Evolutionary conservation across 23 tunicate genomes (phyloP).

Genomic region (Styela plicata): DNA sequence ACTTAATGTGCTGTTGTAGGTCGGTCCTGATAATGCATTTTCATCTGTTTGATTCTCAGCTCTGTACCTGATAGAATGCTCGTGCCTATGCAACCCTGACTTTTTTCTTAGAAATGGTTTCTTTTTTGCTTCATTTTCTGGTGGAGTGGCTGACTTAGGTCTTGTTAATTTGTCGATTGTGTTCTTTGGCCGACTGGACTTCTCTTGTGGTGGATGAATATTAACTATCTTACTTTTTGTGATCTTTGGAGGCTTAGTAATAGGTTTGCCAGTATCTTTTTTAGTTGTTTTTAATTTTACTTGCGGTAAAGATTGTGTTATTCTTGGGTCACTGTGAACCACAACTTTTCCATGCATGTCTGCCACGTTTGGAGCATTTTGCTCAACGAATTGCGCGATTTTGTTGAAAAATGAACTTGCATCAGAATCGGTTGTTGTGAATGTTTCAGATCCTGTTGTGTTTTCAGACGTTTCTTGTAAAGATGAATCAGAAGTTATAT

Average conservation of each 20-base stretch:
- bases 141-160: not conserved
- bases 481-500: slow-evolving; percentile 43
- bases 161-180: slow-evolving; percentile 4
- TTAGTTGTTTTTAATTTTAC: slow-evolving; percentile 14
- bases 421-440: slow-evolving; percentile 3
- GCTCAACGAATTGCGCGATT: not conserved
- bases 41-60: slow-evolving; percentile 3
- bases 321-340: not conserved
- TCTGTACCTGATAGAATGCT: slow-evolving; percentile 43
- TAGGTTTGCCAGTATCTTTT: slow-evolving; percentile 2
- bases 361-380: not conserved
- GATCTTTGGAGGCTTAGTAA: not conserved
- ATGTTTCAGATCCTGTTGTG: slow-evolving; percentile 1
- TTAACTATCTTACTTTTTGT: slow-evolving; percentile 33
- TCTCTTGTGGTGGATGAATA: slow-evolving; percentile 29
- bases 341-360: not conserved
- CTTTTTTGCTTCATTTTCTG: slow-evolving; percentile 5
- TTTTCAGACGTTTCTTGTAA: slow-evolving; percentile 6
- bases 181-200: not conserved
- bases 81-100: slow-evolving; percentile 58
- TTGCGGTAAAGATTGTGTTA: slow-evolving; percentile 1
- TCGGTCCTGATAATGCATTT: slow-evolving; percentile 39
- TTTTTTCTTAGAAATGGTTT: slow-evolving; percentile 54
- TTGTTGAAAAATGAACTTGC: slow-evolving; percentile 16
- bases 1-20: slow-evolving; percentile 50